Percentiles rank a stretch among this genome's conserved stretches.
Evolutionary conservation across 2,113 vertebrate genomes (phyloP).

Genomic region (Neogale vison): DNA sequence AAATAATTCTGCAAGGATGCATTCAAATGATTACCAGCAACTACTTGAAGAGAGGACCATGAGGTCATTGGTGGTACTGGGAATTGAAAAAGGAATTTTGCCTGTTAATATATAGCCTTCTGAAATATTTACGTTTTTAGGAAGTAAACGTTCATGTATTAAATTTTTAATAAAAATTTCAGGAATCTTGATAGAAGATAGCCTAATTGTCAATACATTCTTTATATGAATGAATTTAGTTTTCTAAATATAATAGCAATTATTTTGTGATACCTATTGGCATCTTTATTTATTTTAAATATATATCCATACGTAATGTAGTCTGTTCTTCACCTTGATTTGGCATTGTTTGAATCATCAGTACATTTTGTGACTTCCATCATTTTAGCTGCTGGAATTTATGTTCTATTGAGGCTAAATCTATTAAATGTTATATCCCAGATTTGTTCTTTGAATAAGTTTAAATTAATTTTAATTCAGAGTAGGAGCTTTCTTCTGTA

Average conservation of each 20-base stretch:
- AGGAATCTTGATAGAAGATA: background rate
- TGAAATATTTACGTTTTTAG: background rate
- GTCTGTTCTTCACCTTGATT: background rate
- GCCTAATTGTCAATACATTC: background rate
- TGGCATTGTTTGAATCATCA: background rate
- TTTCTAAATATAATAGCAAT: background rate
- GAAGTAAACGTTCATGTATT: background rate
- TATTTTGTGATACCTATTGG: background rate
- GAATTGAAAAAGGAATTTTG: background rate
- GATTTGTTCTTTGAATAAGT: conserved; percentile 21
- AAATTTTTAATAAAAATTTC: background rate
- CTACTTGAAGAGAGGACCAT: background rate
- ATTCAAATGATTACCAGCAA: background rate
- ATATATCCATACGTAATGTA: background rate
- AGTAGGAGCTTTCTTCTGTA: background rate
- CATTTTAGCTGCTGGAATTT: background rate
- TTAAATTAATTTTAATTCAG: conserved; percentile 41
- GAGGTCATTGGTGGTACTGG: background rate
- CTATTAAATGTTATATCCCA: background rate
- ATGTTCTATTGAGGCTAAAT: background rate
- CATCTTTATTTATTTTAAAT: background rate
- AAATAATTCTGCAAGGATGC: background rate
- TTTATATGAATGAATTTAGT: background rate
- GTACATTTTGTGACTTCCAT: background rate
- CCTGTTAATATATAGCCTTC: background rate